These are phyloP conservation scores for Eupleurogrammus muticus DNA, from an alignment of 2,797 vertebrate genomes.

Conservation along the genomic window DNA sequence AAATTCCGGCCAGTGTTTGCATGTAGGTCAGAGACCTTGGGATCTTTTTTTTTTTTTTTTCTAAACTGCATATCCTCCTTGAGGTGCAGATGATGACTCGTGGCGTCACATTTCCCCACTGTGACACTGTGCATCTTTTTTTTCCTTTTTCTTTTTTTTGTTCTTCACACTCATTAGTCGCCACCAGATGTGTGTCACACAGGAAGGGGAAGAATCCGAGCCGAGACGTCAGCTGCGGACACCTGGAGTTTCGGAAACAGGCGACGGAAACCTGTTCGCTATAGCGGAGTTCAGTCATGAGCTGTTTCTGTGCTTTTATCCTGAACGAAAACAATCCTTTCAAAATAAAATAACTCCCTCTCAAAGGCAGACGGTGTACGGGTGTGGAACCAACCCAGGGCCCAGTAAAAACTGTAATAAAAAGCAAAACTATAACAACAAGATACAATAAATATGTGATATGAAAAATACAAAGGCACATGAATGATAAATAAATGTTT, in stretches of 20 bases:
- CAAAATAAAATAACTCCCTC: too few species aligned
- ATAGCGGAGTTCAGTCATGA: neutral
- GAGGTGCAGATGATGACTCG: slow-evolving; percentile 23
- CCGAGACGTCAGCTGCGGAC: slow-evolving; percentile 26
- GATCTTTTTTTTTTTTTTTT: slow-evolving; percentile 18
- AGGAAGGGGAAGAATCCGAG: slow-evolving; percentile 21
- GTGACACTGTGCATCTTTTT: slow-evolving; percentile 36
- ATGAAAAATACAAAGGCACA: too few species aligned
- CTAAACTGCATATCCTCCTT: slow-evolving; percentile 5
- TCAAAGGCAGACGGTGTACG: too few species aligned
- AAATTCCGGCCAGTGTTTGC: slow-evolving; percentile 49
- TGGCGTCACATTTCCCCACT: slow-evolving; percentile 10
- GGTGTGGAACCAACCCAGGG: too few species aligned
- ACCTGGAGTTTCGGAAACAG: neutral
- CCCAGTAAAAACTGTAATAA: too few species aligned
- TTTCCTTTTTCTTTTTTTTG: slow-evolving; percentile 47
- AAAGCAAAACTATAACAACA: too few species aligned
- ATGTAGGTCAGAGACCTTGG: slow-evolving; percentile 65
- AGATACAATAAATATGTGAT: too few species aligned
- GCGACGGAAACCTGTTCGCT: slow-evolving; percentile 15
- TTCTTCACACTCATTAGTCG: slow-evolving; percentile 57
- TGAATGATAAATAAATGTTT: too few species aligned
- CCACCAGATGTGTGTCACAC: slow-evolving; percentile 38
- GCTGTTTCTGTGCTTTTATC: neutral
- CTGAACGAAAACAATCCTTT: too few species aligned